Percentiles rank a stretch among this genome's conserved stretches.
These are phyloP conservation scores for Sus cebifrons DNA, from an alignment of 2,797 vertebrate species.

Conservation along the genomic window DNA sequence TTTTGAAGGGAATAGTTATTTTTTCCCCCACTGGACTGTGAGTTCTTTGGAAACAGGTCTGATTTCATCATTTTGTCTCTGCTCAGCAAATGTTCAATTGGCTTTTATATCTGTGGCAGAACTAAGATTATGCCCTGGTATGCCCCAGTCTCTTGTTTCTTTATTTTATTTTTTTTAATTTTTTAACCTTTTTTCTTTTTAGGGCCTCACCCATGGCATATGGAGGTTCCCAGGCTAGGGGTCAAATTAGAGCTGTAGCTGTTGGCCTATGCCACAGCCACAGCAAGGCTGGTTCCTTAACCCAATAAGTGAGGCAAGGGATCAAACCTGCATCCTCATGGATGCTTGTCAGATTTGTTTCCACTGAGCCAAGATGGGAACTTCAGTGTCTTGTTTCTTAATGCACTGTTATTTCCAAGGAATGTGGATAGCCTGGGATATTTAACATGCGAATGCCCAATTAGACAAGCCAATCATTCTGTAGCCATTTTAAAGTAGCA, in stretches of 20 bases:
- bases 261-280: too few relatives aligned
- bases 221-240: too few relatives aligned
- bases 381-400: background rate
- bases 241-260: too few relatives aligned
- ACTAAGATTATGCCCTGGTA: background rate
- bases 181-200: too few relatives aligned
- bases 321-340: too few relatives aligned
- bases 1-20: background rate
- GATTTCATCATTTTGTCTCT: constrained; percentile 39
- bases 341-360: too few relatives aligned
- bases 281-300: too few relatives aligned
- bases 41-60: background rate
- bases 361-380: too few relatives aligned
- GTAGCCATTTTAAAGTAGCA: background rate
- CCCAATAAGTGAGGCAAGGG: too few relatives aligned
- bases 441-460: background rate
- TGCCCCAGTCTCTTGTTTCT: background rate
- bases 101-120: background rate
- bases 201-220: too few relatives aligned
- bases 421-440: background rate
- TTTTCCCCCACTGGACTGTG: background rate
- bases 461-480: background rate
- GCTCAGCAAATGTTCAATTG: background rate
- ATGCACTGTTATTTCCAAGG: background rate
- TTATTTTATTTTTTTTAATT: background rate